Evolutionary conservation across 1,140 invertebrate species (phyloP), one percentile per base, ranked within the genome.

Genomic region (Zaprionus ghesquierei): DNA sequence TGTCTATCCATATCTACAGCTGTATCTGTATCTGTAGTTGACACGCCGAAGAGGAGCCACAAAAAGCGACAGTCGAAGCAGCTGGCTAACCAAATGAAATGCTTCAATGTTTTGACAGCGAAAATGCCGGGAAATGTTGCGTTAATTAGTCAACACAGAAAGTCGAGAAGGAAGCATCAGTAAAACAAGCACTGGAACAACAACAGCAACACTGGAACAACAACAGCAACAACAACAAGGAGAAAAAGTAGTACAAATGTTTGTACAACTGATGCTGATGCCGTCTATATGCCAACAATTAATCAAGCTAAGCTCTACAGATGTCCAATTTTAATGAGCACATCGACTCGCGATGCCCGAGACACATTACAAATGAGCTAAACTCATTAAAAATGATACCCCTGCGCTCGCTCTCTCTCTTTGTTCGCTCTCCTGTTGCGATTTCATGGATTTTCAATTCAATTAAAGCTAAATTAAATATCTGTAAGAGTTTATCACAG

Each of bases 81-180:
- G 50, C 12, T 9, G 22, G 23, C 29, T 27, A 60, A 38, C 12
- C 55, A 44, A 60, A 68, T 51, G 31, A 56, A 56, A 60, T 22
- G 23, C 56, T 59, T 15, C 41, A 44, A 44, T 46, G 41, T 46
- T 46, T 46, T 46, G 41, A 58, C 63, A 27, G 31, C 35, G 22
- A 64, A 50, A 41, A 64, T 35, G 65, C 27, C 53, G 69, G 51
- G 63, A 78, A 79, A 81, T 72, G 70, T 53, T 69, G 68, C 79
- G 78, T 81, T 86, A 86, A 86, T 86, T 86, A 87, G 79, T 77
- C 35, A 69, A 80, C 79, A 79, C 56, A 68, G n/a, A n/a, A n/a
- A n/a, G 31, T 51, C 46, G 65, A 60, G 53, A 66, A 38, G 31
- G 38, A 50, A 69, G 35, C n/a, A 63, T 22, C 53, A n/a, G n/a